A percentile compares a stretch with the other conserved stretches of the same genome.
Conservation (phyloP, 2,113 vertebrate species). For the Rissa tridactyla region DNA sequence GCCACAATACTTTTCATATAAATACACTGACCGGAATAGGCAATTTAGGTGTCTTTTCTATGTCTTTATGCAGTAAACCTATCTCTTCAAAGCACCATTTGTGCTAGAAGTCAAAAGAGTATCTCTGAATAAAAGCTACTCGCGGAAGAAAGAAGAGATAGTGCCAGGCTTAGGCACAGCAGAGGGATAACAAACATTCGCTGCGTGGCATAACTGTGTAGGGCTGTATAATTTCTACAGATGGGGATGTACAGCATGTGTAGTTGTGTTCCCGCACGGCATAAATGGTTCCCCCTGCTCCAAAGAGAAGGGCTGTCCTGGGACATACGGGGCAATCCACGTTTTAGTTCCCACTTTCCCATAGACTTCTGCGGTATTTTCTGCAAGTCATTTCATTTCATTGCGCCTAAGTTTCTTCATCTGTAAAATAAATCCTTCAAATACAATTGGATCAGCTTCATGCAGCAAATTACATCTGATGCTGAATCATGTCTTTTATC, state of each 20-base stretch:
- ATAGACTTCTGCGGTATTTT: background rate
- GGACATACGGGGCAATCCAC: background rate
- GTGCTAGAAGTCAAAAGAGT: background rate
- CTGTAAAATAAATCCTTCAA: conserved; percentile 63
- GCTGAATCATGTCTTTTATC: conserved; percentile 67
- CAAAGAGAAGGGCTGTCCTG: background rate
- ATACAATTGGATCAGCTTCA: conserved; percentile 61
- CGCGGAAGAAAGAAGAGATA: background rate
- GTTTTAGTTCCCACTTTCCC: background rate
- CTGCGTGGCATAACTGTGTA: background rate
- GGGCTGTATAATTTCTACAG: background rate
- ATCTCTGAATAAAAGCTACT: background rate
- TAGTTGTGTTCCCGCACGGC: fast-evolving
- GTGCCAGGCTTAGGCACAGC: background rate
- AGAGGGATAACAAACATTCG: background rate
- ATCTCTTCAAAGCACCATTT: background rate
- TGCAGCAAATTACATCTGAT: conserved; percentile 60
- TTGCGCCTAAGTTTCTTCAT: conserved; percentile 30
- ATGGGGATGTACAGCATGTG: background rate
- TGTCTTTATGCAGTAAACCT: background rate
- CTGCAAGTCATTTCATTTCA: conserved; percentile 50
- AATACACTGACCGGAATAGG: conserved; percentile 3
- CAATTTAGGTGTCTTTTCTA: background rate
- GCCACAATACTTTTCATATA: conserved; percentile 28
- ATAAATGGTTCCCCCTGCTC: background rate